Evolutionary conservation across 2,113 vertebrate species (phyloP), one percentile per base, ranked within the genome.

Genomic region (Lichenostomus cassidix): DNA sequence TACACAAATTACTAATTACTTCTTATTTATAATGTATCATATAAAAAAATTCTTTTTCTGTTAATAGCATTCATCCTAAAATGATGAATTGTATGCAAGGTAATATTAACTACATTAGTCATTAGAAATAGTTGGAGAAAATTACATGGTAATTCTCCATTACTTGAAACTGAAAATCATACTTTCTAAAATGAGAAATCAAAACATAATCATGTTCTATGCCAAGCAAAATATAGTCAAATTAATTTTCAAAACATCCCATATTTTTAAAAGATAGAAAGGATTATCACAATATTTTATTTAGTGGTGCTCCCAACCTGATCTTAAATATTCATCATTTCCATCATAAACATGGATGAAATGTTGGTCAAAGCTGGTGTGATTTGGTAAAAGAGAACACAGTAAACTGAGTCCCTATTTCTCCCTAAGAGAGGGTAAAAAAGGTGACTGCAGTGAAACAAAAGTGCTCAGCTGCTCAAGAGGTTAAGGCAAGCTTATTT

Each of bases 151-250:
- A 82, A 85, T 96, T 80, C 55, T 74, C 82, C 42, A 76, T 68
- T 87, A 52, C 62, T 83, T 82, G 88, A 82, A 90, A 70, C 23
- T 41, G 49, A 67, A 90, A 94, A 18, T 70, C 11, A 22, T 87
- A 35, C 89, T 89, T 95, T 92, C 83, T 67, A 93, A 92, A 96
- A 80, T 46, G 33, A 94, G 27, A n/a, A 95, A 93, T 94, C 59
- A 77, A 91, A 95, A 89, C 65, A 76, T 81, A 94, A 94, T 90
- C 64, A 83, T 16, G 71, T 90, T 96, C 91, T 91, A 89, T 86
- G 63, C 25, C 15, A 82, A 60, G 50, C 8, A 95, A 96, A 68
- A 94, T 2, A 42, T 53, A 42, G 74, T 92, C n/a, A 60, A 85
- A 85, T 95, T 93, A 4, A 70, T 93, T 96, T 82, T 59, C 22